Percentiles rank a stretch among this genome's conserved stretches.
These are phyloP conservation scores for Leucophenga varia DNA, from an alignment of 1,140 invertebrate species.

Conservation along the genomic window DNA sequence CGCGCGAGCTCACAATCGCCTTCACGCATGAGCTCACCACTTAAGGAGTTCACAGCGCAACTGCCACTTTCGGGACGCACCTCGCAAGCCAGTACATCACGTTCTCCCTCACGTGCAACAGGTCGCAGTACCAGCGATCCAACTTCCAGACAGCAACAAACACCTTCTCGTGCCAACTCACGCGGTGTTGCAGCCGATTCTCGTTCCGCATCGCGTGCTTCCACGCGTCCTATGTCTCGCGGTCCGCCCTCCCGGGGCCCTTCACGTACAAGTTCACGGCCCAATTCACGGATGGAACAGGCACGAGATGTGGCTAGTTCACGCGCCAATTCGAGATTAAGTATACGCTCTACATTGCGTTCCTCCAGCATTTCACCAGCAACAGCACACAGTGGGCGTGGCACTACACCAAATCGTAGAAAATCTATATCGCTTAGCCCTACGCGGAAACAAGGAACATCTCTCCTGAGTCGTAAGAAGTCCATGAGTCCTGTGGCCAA, in stretches of 20 bases:
- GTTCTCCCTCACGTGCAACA: conserved; percentile 31
- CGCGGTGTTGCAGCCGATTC: conserved; percentile 15
- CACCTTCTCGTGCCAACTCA: conserved; percentile 13
- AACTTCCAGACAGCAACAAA: not conserved
- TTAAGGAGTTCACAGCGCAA: conserved; percentile 22
- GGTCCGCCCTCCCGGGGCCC: conserved; percentile 26
- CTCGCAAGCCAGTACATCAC: conserved; percentile 31
- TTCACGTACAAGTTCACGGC: conserved; percentile 13
- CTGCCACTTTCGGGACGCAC: conserved; percentile 18
- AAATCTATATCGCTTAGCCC: conserved; percentile 47
- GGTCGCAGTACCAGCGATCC: conserved; percentile 17
- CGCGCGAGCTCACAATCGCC: conserved; percentile 8
- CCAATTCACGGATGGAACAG: conserved; percentile 35
- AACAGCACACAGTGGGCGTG: conserved; percentile 12
- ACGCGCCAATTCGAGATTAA: conserved; percentile 40
- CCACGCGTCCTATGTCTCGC: conserved; percentile 27
- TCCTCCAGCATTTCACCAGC: conserved; percentile 38
- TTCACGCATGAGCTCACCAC: conserved; percentile 35
- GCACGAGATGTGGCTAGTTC: conserved; percentile 33
- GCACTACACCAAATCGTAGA: conserved; percentile 24
- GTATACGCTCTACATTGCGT: conserved; percentile 33
- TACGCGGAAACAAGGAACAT: not conserved
- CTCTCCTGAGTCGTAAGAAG: conserved; percentile 19
- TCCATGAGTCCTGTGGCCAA: conserved; percentile 33
- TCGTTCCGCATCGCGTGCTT: conserved; percentile 17